Base-by-base conservation (phyloP, 2,113 vertebrate genomes). In the Oncorhynchus kisutch region DNA sequence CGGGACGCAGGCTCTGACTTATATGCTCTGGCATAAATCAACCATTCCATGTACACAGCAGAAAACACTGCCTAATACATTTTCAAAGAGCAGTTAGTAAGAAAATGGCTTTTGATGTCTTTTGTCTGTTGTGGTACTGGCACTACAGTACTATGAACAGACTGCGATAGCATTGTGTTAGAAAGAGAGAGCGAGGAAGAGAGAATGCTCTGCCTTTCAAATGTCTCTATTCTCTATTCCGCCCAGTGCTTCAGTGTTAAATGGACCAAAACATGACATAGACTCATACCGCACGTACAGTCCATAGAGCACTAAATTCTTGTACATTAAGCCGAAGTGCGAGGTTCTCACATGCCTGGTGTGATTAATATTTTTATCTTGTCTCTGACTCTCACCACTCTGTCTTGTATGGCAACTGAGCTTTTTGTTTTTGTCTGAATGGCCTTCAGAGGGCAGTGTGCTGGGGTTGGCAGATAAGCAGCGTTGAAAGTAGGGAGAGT, bases 341-440 rank as follows among this genome's bases (percentile, higher is more conserved):
- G 49, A 51, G 49, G 49, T 51, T 51, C 14, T 51, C 49, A 51
- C 11, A 14, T 16, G 49, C 14, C 49, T 51, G 49, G 49, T 54
- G 16, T 54, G 49, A 54, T 54, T 14, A 5, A 54, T 54, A 14
- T 67, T 80, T 82, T 57, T 51, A 49, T 22, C 20, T 69, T 14
- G 71, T 45, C 39, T 45, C 39, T 72, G 75, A 70, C 75, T 76
- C 72, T 74, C 80, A 2, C 67, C 62, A 3, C 22, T 68, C 48
- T 22, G 16, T 77, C 54, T 29, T 76, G 76, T 29, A 64, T 69
- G 67, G 31, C 16, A 73, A 64, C n/a, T 16, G n/a, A 70, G 62
- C 76, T 34, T 71, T 76, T 82, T 81, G 82, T 85, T 82, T 88
- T 74, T 71, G 64, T 70, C 75, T 82, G 77, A 79, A 39, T 57